Base-by-base conservation (phyloP, 1,140 invertebrate genomes). In the Liolophura sinensis region DNA sequence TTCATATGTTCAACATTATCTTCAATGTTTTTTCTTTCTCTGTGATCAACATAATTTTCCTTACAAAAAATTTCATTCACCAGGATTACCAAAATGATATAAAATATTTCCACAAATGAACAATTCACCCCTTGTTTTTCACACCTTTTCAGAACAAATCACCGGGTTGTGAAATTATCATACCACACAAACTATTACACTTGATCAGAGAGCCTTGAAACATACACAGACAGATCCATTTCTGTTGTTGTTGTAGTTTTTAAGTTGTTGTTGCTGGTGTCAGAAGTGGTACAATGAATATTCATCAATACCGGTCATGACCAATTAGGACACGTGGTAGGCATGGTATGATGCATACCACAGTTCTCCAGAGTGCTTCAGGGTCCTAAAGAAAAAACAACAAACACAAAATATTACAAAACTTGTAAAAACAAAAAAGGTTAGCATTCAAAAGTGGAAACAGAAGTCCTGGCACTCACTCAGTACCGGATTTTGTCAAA, bases 311-410 rank as follows among this genome's bases (percentile, higher is more conserved):
- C 31, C 31, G 3, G 31, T 9, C 31, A 3, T 40, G 31, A 40
- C 31, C n/a, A 20, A n/a, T 67, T 68, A 74, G 18, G 65, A 68
- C 14, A 68, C 59, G 59, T 80, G 75, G 59, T 74, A 77, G 9
- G 73, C 74, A 54, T 82, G 63, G 65, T 84, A 84, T 1, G 83
- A 71, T 24, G 77, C 75, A 49, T 79, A 72, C 84, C 84, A 85
- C 40, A 85, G 68, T 62, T 84, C 78, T 46, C 84, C 84, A 25
- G 81, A 83, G 57, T 84, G 71, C 68, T 81, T 78, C 62, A 85
- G 65, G 24, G 80, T 75, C 49, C 83, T 85, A 66, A 20, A 75
- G 73, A 60, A 58, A 60, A 65, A 68, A 68, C n/a, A n/a, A n/a
- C n/a, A n/a, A n/a, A n/a, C n/a, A n/a, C n/a, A n/a, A 65, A 25